A percentile compares a stretch with the other conserved stretches of the same genome.
phyloP scores from a whole-genome alignment of 2,113 vertebrate species.

The Atlantisia rogersi region DNA sequence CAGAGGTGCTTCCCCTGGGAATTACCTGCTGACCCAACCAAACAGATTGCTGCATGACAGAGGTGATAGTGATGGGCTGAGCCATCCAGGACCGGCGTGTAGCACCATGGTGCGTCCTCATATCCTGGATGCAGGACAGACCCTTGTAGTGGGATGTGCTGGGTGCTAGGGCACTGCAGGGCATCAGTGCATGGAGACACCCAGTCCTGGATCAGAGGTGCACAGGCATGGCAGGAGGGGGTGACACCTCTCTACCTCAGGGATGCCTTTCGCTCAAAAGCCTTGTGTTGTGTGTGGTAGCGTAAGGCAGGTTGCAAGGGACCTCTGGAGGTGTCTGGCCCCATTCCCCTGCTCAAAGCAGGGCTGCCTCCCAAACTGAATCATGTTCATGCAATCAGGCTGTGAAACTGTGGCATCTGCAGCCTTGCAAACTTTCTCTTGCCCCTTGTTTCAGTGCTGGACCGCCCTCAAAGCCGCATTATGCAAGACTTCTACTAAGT shows the following conservation, averaged over 20 bases:
- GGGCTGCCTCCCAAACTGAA: not conserved
- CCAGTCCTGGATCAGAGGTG: not conserved
- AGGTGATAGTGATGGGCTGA: not conserved
- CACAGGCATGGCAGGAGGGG: not conserved
- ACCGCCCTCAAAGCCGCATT: not conserved
- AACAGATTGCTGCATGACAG: accelerated
- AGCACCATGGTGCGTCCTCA: accelerated
- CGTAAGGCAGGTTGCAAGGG: not conserved
- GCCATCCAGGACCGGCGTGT: not conserved
- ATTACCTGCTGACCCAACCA: not conserved
- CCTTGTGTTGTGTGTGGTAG: not conserved
- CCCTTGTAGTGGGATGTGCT: not conserved
- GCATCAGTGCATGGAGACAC: not conserved
- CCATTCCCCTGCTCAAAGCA: not conserved
- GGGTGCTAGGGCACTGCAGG: not conserved
- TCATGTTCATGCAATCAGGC: not conserved
- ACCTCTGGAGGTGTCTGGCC: not conserved
- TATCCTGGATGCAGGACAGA: not conserved
- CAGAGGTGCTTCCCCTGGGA: not conserved
- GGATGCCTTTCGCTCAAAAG: not conserved
- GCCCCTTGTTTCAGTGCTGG: not conserved
- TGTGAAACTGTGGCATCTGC: not conserved
- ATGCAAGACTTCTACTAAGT: not conserved
- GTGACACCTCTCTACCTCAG: not conserved
- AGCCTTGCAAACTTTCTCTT: not conserved